Conservation (phyloP, 1,140 invertebrate genomes). For the Camponotus vicinus region DNA sequence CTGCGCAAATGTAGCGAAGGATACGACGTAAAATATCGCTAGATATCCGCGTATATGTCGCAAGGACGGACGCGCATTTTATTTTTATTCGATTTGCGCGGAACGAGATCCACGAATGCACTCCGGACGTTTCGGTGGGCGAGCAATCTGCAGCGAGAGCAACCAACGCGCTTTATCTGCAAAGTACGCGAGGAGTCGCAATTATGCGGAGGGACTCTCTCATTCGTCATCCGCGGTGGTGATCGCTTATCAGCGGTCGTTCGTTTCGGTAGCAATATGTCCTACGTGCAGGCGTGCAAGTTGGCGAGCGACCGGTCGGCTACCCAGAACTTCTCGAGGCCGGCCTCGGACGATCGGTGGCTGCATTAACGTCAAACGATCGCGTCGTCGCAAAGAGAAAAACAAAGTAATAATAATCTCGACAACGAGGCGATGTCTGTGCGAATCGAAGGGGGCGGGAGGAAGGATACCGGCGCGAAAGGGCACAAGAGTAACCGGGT, state of each 20-base stretch:
- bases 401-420: constrained; percentile 63
- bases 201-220: constrained; percentile 61
- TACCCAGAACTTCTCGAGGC: constrained; percentile 42
- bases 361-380: constrained; percentile 68
- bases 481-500: not conserved
- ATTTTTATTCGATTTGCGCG: constrained; percentile 30
- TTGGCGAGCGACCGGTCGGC: constrained; percentile 16
- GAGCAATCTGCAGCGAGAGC: constrained; percentile 22
- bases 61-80: not conserved
- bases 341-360: constrained; percentile 42
- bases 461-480: no score
- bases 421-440: constrained; percentile 49
- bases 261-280: constrained; percentile 68
- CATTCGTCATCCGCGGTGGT: constrained; percentile 51
- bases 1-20: not conserved
- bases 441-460: not conserved
- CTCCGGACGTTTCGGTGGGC: constrained; percentile 20
- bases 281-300: constrained; percentile 38
- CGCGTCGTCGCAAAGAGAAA: constrained; percentile 49
- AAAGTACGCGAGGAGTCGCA: constrained; percentile 48
- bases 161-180: constrained; percentile 44
- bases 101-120: constrained; percentile 11
- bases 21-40: no score
- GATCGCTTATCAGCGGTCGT: constrained; percentile 62
- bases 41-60: not conserved